Evolutionary conservation across 2,888 invertebrate species (phyloP).

Genomic region (Pollenia labialis): DNA sequence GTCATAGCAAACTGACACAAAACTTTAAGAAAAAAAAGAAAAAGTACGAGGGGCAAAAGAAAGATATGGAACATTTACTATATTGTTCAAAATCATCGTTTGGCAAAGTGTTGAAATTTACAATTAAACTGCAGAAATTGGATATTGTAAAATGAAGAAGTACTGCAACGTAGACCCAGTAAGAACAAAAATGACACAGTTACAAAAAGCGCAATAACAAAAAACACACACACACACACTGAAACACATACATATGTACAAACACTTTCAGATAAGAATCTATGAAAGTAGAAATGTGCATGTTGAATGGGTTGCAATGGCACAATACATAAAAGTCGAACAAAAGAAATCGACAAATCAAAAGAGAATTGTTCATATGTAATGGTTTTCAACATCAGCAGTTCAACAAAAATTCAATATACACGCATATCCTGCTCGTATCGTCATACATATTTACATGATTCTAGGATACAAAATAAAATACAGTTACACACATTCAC

Average conservation of each 20-base stretch:
- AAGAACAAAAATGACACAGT: background rate
- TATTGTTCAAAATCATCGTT: conserved; percentile 43
- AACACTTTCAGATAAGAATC: background rate
- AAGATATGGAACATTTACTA: conserved; percentile 27
- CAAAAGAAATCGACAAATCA: conserved; percentile 74
- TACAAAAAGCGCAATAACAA: background rate
- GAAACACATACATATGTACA: background rate
- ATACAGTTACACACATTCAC: conserved; percentile 12
- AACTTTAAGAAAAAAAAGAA: background rate
- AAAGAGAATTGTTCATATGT: conserved; percentile 63
- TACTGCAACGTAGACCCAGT: background rate
- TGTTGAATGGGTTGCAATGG: conserved; percentile 37
- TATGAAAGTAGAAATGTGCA: background rate
- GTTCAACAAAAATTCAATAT: conserved; percentile 26
- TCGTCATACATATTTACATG: background rate
- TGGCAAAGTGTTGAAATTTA: conserved; percentile 60
- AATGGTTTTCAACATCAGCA: conserved; percentile 56
- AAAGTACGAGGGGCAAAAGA: background rate
- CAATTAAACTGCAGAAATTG: conserved; percentile 60
- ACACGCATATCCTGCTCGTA: conserved; percentile 3
- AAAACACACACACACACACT: background rate
- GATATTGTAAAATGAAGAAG: conserved; percentile 43
- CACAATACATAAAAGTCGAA: conserved; percentile 60
- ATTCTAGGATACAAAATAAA: background rate
- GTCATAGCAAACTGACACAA: conserved; percentile 12